Percentiles rank a stretch among this genome's conserved stretches.
Conservation (phyloP, 2,888 invertebrate genomes). For the Seira ritae region DNA sequence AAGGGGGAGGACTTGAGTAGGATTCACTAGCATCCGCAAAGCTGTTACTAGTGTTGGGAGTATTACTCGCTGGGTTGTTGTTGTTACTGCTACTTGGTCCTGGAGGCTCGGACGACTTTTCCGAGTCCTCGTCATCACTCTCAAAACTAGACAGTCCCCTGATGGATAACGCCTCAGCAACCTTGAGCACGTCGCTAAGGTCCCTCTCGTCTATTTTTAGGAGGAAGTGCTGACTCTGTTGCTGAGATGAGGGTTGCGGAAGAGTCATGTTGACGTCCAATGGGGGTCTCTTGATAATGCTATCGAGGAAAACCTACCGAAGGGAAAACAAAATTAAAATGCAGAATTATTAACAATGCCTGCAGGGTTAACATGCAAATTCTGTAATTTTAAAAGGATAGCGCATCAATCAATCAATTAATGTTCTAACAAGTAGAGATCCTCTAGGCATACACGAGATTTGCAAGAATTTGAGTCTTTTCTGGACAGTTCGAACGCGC, state of each 20-base stretch:
- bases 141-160: slow-evolving; percentile 73
- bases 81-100: slow-evolving; percentile 42
- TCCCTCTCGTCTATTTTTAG: slow-evolving; percentile 79
- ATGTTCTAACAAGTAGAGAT: not conserved
- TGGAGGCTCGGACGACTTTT: slow-evolving; percentile 67
- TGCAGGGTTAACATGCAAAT: too few species aligned
- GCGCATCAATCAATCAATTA: not conserved
- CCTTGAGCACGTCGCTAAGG: slow-evolving; percentile 72
- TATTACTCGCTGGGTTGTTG: not conserved
- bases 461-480: too few species aligned
- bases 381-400: too few species aligned
- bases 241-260: slow-evolving; percentile 51
- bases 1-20: slow-evolving; percentile 1
- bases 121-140: slow-evolving; percentile 73
- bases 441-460: not conserved
- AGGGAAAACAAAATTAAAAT: not conserved
- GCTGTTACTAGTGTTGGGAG: slow-evolving; percentile 13
- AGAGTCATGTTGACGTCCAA: slow-evolving; percentile 51
- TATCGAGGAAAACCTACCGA: not conserved
- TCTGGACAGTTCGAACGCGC: too few species aligned
- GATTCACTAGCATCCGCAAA: slow-evolving; percentile 11
- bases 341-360: not conserved
- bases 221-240: slow-evolving; percentile 88
- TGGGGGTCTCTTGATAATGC: not conserved
- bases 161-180: slow-evolving; percentile 72